Evolutionary conservation across 1,140 invertebrate species (phyloP), one percentile per base, ranked within the genome.

Genomic region (Panagrolaimus sp.): DNA sequence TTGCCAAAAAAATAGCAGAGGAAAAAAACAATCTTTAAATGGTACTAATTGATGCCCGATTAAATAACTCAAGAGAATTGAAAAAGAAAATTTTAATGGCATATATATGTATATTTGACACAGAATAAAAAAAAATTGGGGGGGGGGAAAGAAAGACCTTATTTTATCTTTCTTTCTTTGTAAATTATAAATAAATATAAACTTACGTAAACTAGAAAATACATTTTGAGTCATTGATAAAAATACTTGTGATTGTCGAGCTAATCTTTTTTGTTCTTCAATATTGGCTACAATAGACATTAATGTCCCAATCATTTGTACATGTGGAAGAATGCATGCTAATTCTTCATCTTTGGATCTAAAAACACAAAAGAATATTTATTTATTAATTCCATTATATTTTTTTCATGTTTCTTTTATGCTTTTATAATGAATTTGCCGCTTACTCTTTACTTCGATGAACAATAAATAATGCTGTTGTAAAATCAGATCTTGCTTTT

Each of bases 141-240:
- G 32, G 2, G n/a, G n/a, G n/a, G n/a, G n/a, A n/a, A n/a, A n/a
- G n/a, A n/a, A n/a, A 38, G 32, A 38, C 2, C 7, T 38, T 38
- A 4, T 38, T 38, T 38, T 38, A 4, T 38, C 32, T 38, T 38
- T 38, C 7, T 38, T 38, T 7, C 2, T 2, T 38, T 38, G 32
- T 38, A 38, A 38, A 38, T 64, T 64, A 28, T 9, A 17, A 43
- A 64, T 24, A 63, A 58, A 66, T 5, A 76, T 24, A 66, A 14
- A 78, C 77, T 75, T 79, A 78, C 77, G 77, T 24, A 78, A 38
- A 58, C 71, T 78, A 46, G 75, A 73, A 43, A 78, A 78, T 26
- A 78, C 77, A 62, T 76, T 78, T 63, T 78, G 77, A 12, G 77
- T 77, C 75, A 74, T 80, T 52, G 75, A 77, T 6, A 78, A 66